Evolutionary conservation across 2,888 invertebrate genomes (phyloP).

Genomic region (Maniola hyperantus): DNA sequence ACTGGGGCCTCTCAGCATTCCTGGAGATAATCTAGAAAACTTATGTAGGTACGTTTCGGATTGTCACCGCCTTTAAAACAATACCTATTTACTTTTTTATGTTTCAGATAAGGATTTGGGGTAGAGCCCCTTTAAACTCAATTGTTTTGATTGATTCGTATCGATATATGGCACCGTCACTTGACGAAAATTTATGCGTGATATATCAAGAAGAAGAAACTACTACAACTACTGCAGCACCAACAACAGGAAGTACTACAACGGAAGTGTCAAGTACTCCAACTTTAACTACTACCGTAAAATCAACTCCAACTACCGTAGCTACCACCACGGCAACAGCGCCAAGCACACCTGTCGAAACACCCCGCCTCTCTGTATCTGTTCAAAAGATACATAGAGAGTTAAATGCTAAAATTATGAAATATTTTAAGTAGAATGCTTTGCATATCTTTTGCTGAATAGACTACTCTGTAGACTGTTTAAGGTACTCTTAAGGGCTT

Average conservation of each 20-base stretch:
- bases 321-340: neutral
- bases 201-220: conserved; percentile 22
- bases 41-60: no score
- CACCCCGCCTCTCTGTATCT: neutral
- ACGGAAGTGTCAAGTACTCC: neutral
- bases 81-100: no score
- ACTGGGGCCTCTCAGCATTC: no score
- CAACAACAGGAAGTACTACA: neutral
- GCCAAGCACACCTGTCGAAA: neutral
- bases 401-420: neutral
- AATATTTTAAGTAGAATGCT: neutral
- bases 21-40: no score
- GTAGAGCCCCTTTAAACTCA: neutral
- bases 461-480: no score
- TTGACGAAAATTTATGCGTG: conserved; percentile 19
- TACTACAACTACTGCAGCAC: neutral
- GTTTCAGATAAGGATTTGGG: no score
- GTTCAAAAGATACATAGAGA: neutral
- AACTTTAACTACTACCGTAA: neutral
- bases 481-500: no score
- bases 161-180: conserved; percentile 19
- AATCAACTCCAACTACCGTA: no score
- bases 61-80: no score
- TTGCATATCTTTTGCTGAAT: neutral
- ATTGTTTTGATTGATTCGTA: neutral